Evolutionary conservation across 2,113 vertebrate genomes (phyloP).

Genomic region (Helogale parvula): DNA sequence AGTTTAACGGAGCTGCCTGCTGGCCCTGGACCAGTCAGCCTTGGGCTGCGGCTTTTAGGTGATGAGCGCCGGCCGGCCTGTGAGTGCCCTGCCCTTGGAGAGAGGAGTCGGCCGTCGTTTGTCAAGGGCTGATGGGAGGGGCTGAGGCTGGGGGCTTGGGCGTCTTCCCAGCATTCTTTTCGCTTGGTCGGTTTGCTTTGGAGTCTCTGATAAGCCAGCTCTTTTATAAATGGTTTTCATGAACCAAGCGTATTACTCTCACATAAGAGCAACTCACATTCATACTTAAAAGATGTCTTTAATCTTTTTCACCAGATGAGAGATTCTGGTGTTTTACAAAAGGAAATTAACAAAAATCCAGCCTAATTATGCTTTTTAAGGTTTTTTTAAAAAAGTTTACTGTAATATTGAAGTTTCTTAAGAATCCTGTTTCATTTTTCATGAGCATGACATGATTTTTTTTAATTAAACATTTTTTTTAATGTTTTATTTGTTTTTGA

Average conservation of each 20-base stretch:
- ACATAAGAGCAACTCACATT: background rate
- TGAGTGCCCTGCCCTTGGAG: background rate
- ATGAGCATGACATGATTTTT: background rate
- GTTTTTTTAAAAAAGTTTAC: background rate
- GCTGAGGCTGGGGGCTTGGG: background rate
- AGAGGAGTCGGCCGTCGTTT: background rate
- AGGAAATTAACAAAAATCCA: background rate
- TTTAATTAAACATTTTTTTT: too few relatives aligned
- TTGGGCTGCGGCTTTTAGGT: background rate
- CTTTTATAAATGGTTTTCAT: conserved; percentile 11
- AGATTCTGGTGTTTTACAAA: background rate
- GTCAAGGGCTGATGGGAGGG: background rate
- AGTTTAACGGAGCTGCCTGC: background rate
- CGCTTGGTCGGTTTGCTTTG: background rate
- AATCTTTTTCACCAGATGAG: conserved; percentile 47
- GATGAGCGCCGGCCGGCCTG: background rate
- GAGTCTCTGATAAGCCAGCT: background rate
- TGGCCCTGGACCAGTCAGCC: background rate
- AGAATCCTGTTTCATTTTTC: background rate
- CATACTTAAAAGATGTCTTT: conserved; percentile 30
- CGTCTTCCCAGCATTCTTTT: background rate
- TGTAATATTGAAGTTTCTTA: background rate
- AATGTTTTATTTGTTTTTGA: too few relatives aligned
- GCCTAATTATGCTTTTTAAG: conserved; percentile 17
- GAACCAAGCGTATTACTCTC: background rate